phyloP scores from a whole-genome alignment of 2,888 invertebrate species.

The Erpobdella octoculata region DNA sequence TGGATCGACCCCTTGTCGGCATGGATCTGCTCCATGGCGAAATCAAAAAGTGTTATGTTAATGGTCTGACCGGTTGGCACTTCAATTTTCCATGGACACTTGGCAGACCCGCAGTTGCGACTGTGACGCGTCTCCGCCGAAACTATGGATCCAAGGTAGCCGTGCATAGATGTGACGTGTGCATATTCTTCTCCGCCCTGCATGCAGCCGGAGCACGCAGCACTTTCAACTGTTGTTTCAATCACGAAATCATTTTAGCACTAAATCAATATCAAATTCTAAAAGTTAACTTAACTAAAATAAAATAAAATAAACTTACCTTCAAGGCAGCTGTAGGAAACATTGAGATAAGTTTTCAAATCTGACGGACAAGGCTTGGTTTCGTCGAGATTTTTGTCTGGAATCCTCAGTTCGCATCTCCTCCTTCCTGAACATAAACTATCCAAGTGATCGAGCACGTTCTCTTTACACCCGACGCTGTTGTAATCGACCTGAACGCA shows the following conservation, averaged over 20 bases:
- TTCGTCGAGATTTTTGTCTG: slow-evolving; percentile 29
- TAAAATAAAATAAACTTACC: slow-evolving; percentile 26
- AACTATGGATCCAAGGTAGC: slow-evolving; percentile 28
- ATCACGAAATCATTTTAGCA: not conserved
- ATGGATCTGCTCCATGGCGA: slow-evolving; percentile 29
- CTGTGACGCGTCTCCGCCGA: slow-evolving; percentile 16
- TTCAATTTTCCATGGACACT: slow-evolving; percentile 36
- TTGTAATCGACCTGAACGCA: slow-evolving; percentile 29
- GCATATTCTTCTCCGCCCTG: slow-evolving; percentile 20
- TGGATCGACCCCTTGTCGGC: not conserved
- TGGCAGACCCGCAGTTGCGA: slow-evolving; percentile 31
- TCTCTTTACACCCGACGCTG: slow-evolving; percentile 30
- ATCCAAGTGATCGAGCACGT: slow-evolving; percentile 34
- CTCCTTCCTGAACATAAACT: slow-evolving; percentile 32
- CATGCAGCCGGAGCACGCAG: slow-evolving; percentile 24
- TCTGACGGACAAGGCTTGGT: slow-evolving; percentile 33
- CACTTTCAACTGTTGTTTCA: slow-evolving; percentile 26
- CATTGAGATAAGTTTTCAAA: slow-evolving; percentile 36
- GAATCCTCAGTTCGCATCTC: slow-evolving; percentile 30
- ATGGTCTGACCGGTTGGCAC: slow-evolving; percentile 34
- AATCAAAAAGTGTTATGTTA: slow-evolving; percentile 34
- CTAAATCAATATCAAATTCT: not conserved
- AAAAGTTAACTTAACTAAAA: not conserved
- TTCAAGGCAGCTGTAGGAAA: slow-evolving; percentile 34
- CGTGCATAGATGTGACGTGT: slow-evolving; percentile 13